These are phyloP conservation scores for Styela plicata DNA, from an alignment of 23 tunicate species.

Conservation along the genomic window DNA sequence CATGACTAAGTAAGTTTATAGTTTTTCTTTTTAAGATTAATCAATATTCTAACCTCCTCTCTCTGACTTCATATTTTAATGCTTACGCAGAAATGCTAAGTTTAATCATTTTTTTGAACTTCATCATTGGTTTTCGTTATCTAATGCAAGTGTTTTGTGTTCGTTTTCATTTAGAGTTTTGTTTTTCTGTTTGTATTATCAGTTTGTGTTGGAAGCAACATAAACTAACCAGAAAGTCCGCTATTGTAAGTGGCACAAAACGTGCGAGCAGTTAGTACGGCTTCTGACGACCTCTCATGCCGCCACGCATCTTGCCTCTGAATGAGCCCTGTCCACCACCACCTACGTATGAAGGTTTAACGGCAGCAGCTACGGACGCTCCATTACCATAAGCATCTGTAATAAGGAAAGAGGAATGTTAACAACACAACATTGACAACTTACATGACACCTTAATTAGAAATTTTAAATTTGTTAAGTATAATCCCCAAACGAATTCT, in stretches of 20 bases:
- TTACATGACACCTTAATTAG: too few species aligned
- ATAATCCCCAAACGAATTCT: too few species aligned
- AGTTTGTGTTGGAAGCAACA: too few species aligned
- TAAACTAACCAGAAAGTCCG: slow-evolving; percentile 12
- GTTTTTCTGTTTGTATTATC: too few species aligned
- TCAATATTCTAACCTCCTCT: too few species aligned
- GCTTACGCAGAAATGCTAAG: too few species aligned
- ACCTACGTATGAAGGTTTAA: not conserved
- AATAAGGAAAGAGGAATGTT: not conserved
- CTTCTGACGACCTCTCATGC: slow-evolving; percentile 29
- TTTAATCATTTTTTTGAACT: too few species aligned
- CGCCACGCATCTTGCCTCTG: slow-evolving; percentile 23
- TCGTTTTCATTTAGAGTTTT: not conserved
- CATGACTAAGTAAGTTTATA: too few species aligned
- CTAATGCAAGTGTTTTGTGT: not conserved
- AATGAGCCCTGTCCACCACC: not conserved
- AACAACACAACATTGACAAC: too few species aligned
- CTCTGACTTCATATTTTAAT: too few species aligned
- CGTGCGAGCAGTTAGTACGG: slow-evolving; percentile 28
- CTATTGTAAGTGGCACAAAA: not conserved
- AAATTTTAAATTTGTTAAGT: too few species aligned
- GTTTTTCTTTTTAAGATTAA: too few species aligned
- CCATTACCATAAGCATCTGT: slow-evolving; percentile 21
- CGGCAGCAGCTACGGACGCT: not conserved
- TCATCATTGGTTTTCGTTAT: not conserved